These are phyloP conservation scores for Chelonoidis abingdonii DNA, from an alignment of 2,113 vertebrate genomes.

Conservation along the genomic window DNA sequence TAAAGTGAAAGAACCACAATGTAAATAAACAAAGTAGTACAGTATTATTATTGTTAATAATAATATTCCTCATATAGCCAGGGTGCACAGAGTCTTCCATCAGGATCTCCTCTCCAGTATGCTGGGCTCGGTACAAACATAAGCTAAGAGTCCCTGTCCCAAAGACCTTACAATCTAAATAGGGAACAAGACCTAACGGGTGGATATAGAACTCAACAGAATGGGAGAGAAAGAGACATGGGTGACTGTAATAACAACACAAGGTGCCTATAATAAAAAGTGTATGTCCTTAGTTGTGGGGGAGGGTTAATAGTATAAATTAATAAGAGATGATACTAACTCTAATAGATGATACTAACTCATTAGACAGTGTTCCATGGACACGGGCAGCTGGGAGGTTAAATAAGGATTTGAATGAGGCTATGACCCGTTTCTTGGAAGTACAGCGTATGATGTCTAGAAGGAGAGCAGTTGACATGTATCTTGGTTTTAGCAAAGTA, in stretches of 20 bases:
- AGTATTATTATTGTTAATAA: not conserved
- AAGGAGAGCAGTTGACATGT: not conserved
- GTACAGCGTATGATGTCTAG: not conserved
- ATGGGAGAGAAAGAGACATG: not conserved
- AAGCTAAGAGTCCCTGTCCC: not conserved
- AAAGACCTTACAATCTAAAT: not conserved
- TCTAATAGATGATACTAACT: not conserved
- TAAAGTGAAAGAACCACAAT: not conserved
- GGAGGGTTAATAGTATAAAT: not conserved
- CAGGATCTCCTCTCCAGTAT: not conserved
- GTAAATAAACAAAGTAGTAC: not conserved
- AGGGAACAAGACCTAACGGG: not conserved
- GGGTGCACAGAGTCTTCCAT: not conserved
- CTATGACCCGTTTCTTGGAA: not conserved
- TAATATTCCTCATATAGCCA: not conserved
- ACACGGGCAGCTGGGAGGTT: not conserved
- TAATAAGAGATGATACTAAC: not conserved
- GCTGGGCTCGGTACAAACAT: not conserved
- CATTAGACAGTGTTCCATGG: not conserved
- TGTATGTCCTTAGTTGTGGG: not conserved
- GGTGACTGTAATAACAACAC: not conserved
- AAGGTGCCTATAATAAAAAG: not conserved
- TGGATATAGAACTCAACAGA: not conserved
- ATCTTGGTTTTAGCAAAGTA: not conserved
- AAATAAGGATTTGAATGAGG: not conserved